A percentile compares a stretch with the other conserved stretches of the same genome.
These are phyloP conservation scores for Drosophila kanapiae DNA, from an alignment of 1,140 invertebrate genomes.

Conservation along the genomic window DNA sequence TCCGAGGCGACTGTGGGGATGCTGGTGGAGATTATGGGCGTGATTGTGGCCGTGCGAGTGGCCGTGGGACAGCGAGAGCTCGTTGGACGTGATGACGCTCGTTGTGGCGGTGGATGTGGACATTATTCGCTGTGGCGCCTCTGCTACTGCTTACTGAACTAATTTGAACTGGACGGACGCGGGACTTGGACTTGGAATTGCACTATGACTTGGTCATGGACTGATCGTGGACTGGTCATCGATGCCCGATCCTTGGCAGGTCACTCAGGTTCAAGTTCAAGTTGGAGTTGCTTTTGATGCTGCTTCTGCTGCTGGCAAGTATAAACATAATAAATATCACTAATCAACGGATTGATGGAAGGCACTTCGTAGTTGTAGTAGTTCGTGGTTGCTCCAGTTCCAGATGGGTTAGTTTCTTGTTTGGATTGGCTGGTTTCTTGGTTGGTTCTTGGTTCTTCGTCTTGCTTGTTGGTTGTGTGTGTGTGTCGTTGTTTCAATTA, in stretches of 20 bases:
- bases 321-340: constrained; percentile 82
- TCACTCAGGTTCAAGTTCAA: constrained; percentile 18
- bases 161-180: constrained; percentile 59
- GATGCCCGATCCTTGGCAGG: constrained; percentile 22
- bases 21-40: constrained; percentile 49
- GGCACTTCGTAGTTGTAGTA: constrained; percentile 62
- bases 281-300: constrained; percentile 23
- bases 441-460: constrained; percentile 21
- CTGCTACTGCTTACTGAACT: constrained; percentile 40
- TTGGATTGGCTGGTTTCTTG: constrained; percentile 20
- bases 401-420: constrained; percentile 31
- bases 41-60: constrained; percentile 51
- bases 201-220: constrained; percentile 40
- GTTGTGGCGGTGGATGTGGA: constrained; percentile 81
- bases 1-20: constrained; percentile 53
- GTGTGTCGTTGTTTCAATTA: constrained; percentile 55
- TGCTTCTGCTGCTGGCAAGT: constrained; percentile 55
- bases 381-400: constrained; percentile 21
- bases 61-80: constrained; percentile 69
- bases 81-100: constrained; percentile 83
- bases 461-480: constrained; percentile 6
- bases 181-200: constrained; percentile 19
- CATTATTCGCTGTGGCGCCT: constrained; percentile 54
- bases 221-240: constrained; percentile 36
- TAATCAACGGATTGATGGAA: constrained; percentile 64